A percentile compares a stretch with the other conserved stretches of the same genome.
Evolutionary conservation across 2,888 invertebrate species (phyloP).

Genomic region (Polyommatus iphigenia): DNA sequence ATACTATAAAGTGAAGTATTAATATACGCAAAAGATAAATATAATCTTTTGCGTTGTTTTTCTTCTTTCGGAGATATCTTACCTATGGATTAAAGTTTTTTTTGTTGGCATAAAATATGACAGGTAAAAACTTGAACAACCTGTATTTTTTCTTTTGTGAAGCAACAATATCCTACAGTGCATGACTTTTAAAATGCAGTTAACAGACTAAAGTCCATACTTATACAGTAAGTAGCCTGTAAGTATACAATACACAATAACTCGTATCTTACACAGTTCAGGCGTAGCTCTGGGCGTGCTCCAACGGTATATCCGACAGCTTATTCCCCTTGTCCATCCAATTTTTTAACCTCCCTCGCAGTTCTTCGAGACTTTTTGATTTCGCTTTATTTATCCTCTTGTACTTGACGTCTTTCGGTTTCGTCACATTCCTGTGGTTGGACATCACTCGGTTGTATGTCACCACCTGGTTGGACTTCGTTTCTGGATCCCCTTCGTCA

Average conservation of each 20-base stretch:
- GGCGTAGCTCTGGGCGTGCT: slow-evolving; percentile 84
- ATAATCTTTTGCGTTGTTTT: not conserved
- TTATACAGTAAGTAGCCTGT: not conserved
- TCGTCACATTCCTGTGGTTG: slow-evolving; percentile 93
- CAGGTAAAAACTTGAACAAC: not conserved
- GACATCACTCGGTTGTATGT: slow-evolving; percentile 94
- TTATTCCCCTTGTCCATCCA: slow-evolving; percentile 91
- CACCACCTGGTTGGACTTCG: slow-evolving; percentile 81
- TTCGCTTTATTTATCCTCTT: slow-evolving; percentile 95
- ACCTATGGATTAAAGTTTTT: not conserved
- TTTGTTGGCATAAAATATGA: not conserved
- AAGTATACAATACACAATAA: not conserved
- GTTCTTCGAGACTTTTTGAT: slow-evolving; percentile 92
- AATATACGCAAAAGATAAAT: not conserved
- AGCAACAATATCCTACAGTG: not conserved
- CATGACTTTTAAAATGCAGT: slow-evolving; percentile 13
- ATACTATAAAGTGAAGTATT: not conserved
- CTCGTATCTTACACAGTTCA: slow-evolving; percentile 50
- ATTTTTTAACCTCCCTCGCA: slow-evolving; percentile 89
- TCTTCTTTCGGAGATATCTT: too few species aligned
- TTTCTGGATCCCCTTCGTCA: slow-evolving; percentile 66
- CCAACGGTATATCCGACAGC: slow-evolving; percentile 83
- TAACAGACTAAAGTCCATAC: not conserved
- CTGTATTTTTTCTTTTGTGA: not conserved
- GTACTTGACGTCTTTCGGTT: slow-evolving; percentile 95